Evolutionary conservation across 2,797 vertebrate genomes (phyloP).

Genomic region (Numenius phaeopus): DNA sequence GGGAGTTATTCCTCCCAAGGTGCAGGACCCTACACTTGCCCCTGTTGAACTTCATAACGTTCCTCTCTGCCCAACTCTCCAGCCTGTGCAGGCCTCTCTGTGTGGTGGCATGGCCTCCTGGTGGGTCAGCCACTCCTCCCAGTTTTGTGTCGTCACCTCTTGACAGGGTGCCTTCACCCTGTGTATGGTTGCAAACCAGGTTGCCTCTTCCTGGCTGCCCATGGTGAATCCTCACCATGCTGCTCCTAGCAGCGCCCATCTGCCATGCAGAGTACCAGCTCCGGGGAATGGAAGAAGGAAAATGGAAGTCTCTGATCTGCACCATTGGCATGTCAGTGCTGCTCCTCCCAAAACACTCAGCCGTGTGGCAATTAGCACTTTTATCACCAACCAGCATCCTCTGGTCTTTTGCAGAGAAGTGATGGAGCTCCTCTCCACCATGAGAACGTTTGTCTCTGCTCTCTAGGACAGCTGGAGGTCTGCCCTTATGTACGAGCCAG

Average conservation of each 20-base stretch:
- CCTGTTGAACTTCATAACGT: too few relatives aligned
- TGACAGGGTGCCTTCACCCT: too few relatives aligned
- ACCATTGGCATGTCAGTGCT: neutral
- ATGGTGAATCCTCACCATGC: rapidly evolving
- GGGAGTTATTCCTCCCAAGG: too few relatives aligned
- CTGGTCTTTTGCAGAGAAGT: neutral
- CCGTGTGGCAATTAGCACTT: neutral
- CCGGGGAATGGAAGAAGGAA: too few relatives aligned
- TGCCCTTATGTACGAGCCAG: neutral
- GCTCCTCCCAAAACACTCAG: neutral
- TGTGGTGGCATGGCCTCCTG: too few relatives aligned
- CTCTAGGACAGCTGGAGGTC: neutral
- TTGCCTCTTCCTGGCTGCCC: neutral
- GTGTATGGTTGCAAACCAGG: rapidly evolving
- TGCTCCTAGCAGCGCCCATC: too few relatives aligned
- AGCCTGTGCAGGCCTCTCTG: too few relatives aligned
- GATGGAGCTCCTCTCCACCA: neutral
- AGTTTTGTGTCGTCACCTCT: neutral
- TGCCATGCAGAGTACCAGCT: neutral
- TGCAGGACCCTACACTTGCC: too few relatives aligned
- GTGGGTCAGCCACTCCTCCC: too few relatives aligned
- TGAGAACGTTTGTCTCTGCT: neutral
- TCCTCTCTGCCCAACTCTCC: too few relatives aligned
- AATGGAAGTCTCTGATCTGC: neutral
- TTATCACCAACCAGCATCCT: neutral